A percentile compares a stretch with the other conserved stretches of the same genome.
These are phyloP conservation scores for Drosophila kohkoa DNA, from an alignment of 1,140 invertebrate species.

Conservation along the genomic window DNA sequence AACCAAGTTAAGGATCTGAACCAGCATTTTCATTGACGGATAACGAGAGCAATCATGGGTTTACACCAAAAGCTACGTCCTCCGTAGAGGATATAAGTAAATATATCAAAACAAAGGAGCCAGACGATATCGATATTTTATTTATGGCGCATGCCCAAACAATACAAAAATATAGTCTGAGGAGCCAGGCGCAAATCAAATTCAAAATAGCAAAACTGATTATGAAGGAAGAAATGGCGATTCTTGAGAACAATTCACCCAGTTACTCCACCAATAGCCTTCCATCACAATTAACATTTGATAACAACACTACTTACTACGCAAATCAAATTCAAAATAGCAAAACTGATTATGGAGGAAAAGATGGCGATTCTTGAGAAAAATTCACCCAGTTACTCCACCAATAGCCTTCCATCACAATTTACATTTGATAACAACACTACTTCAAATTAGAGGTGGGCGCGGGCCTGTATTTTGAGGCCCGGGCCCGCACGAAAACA, in stretches of 20 bases:
- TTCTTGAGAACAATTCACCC: slow-evolving; percentile 1
- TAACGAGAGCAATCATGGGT: slow-evolving; percentile 11
- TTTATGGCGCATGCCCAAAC: slow-evolving; percentile 15
- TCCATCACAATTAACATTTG: slow-evolving; percentile 20
- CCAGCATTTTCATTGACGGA: slow-evolving; percentile 6
- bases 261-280: slow-evolving; percentile 15
- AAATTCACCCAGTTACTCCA: slow-evolving; percentile 6
- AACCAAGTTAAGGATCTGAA: neutral
- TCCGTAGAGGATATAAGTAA: slow-evolving; percentile 11
- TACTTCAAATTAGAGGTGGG: neutral
- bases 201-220: too few species aligned
- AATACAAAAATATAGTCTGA: slow-evolving; percentile 3
- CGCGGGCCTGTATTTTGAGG: too few species aligned
- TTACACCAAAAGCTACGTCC: neutral
- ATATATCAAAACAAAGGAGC: slow-evolving; percentile 13
- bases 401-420: slow-evolving; percentile 19
- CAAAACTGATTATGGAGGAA: neutral
- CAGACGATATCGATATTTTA: slow-evolving; percentile 11
- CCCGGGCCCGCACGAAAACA: too few species aligned
- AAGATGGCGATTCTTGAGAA: slow-evolving; percentile 8
- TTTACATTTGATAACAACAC: slow-evolving; percentile 18
- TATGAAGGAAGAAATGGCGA: slow-evolving; percentile 10
- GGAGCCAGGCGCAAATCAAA: too few species aligned
- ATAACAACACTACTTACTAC: slow-evolving; percentile 6
- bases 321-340: too few species aligned